Evolutionary conservation across 2,888 invertebrate species (phyloP), one percentile per base, ranked within the genome.

Genomic region (Alloplasta piceator): DNA sequence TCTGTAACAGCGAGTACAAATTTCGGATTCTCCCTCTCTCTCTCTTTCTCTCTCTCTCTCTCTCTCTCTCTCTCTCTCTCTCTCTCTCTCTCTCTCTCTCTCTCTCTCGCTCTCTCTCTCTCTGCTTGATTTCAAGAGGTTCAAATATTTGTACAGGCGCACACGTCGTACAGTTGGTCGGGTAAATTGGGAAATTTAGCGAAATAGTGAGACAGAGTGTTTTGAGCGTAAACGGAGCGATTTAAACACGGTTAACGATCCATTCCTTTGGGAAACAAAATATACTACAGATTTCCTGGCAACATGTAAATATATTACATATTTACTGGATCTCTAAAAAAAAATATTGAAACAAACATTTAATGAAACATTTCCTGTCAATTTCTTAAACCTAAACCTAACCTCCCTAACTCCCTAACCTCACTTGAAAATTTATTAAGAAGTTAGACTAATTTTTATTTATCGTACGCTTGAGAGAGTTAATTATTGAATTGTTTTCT

Each of bases 61-160:
- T 38, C 38, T 58, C 10, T 46, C 58, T 46, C 68, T 46, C 46
- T 50, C 14, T 50, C 48, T n/a, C 36, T 38, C 48, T 48, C 70
- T 58, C 46, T 10, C 55, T 43, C 58, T 14, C 36, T 56, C 9
- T 46, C 46, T n/a, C n/a, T n/a, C n/a, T n/a, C n/a, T n/a, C n/a
- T 46, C 70, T 58, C 9, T 12, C 52, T 12, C 52, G 6, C 52
- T 12, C 52, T 16, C 43, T 9, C 7, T 43, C 6, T 26, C 26
- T 26, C 26, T 26, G 26, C 1, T 26, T 1, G 26, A 26, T 52
- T 58, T 7, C 58, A 26, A 36, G 36, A 55, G 14, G 14, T 41
- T 41, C 60, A 76, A 76, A 68, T 76, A 76, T 67, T 75, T 60
- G 75, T 14, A 39, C 39, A 50, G 48, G 60, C 12, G 12, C 48